These are phyloP conservation scores for Muscina levida DNA, from an alignment of 2,888 invertebrate genomes.

Conservation along the genomic window DNA sequence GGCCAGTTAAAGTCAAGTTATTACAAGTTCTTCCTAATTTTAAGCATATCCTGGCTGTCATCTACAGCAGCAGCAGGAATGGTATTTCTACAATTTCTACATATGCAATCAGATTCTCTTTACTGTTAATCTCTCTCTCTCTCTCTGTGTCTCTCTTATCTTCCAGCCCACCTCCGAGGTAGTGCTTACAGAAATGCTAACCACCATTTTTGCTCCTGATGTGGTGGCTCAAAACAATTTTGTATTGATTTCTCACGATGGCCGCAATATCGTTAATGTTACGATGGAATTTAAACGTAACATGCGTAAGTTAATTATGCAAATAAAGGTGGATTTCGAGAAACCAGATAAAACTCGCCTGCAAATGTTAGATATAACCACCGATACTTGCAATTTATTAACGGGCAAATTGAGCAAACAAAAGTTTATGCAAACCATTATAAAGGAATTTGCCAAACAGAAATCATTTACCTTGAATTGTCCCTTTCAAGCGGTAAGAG, in stretches of 20 bases:
- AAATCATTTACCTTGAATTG: neutral
- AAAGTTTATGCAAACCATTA: neutral
- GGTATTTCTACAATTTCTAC: no score
- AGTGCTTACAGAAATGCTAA: conserved; percentile 18
- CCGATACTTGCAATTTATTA: conserved; percentile 30
- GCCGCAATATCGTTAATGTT: conserved; percentile 32
- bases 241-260: neutral
- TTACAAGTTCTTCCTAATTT: no score
- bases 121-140: no score
- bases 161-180: neutral
- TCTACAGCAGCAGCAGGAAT: no score
- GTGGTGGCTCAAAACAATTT: conserved; percentile 4
- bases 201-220: neutral
- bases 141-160: no score
- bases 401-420: neutral
- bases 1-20: no score
- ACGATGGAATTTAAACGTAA: neutral
- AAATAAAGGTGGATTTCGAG: conserved; percentile 29
- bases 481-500: conserved; percentile 28
- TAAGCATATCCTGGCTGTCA: no score
- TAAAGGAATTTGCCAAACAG: conserved; percentile 10
- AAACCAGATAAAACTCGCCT: conserved; percentile 34
- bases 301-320: neutral
- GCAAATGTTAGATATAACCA: conserved; percentile 8
- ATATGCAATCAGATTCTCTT: no score